Evolutionary conservation across 2,113 vertebrate species (phyloP).

Genomic region (Thomomys bottae): DNA sequence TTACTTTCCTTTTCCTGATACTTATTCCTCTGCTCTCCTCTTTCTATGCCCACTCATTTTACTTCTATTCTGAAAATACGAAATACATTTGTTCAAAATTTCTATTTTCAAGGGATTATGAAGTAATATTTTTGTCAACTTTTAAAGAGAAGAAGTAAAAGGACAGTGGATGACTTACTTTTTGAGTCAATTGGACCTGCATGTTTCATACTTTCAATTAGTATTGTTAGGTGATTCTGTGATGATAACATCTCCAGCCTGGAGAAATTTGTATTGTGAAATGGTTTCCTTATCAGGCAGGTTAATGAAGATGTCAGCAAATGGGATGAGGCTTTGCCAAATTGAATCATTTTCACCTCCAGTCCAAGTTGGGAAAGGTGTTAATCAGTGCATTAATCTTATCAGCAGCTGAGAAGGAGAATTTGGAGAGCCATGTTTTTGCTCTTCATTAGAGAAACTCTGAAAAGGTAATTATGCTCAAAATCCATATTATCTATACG

Average conservation of each 20-base stretch:
- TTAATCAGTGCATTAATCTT: conserved; percentile 87
- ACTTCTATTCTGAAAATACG: conserved; percentile 73
- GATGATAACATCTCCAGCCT: conserved; percentile 84
- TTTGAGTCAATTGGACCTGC: conserved; percentile 80
- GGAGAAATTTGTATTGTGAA: conserved; percentile 85
- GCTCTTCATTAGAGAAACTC: conserved; percentile 78
- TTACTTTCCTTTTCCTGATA: conserved; percentile 22
- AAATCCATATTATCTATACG: conserved; percentile 79
- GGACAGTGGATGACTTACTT: conserved; percentile 66
- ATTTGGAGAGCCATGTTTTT: conserved; percentile 80
- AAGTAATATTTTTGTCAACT: conserved; percentile 79
- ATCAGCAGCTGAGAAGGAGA: conserved; percentile 78
- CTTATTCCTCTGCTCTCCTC: conserved; percentile 55
- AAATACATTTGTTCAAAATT: conserved; percentile 78
- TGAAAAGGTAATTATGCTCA: conserved; percentile 83
- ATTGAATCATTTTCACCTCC: conserved; percentile 84
- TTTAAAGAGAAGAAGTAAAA: conserved; percentile 72
- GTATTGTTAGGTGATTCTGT: conserved; percentile 81
- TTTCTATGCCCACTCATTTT: conserved; percentile 55
- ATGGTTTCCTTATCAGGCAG: conserved; percentile 85
- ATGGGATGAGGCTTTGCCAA: conserved; percentile 82
- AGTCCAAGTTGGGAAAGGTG: conserved; percentile 81
- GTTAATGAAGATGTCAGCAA: conserved; percentile 89
- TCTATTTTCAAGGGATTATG: conserved; percentile 40
- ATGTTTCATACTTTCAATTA: conserved; percentile 80